phyloP scores from a whole-genome alignment of 2,888 invertebrate species.

The Gryllus longicercus region DNA sequence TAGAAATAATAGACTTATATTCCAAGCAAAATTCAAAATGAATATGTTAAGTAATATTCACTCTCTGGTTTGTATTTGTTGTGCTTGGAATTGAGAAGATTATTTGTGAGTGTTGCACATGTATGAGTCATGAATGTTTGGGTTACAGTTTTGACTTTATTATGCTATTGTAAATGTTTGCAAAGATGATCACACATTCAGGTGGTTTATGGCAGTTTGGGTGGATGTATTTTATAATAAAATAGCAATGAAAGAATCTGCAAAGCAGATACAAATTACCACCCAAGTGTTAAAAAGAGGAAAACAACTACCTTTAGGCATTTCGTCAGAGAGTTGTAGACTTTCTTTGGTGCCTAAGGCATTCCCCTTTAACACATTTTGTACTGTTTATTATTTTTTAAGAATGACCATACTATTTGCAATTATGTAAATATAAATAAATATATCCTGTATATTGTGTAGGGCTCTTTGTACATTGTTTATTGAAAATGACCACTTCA shows the following conservation, averaged over 20 bases:
- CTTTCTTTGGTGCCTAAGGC: neutral
- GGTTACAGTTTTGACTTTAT: no score
- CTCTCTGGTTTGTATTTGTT: no score
- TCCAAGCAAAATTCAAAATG: no score
- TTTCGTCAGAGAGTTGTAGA: neutral
- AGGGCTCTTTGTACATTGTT: neutral
- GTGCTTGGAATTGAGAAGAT: no score
- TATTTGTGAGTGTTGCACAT: neutral
- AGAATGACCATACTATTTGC: neutral
- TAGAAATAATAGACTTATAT: no score
- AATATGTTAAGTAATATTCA: no score
- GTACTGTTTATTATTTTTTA: slow-evolving; percentile 7
- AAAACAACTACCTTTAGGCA: neutral
- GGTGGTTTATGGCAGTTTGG: neutral
- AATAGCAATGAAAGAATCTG: neutral
- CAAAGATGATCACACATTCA: no score
- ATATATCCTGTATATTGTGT: neutral
- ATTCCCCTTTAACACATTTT: neutral
- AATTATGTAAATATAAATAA: neutral
- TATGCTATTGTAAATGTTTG: no score
- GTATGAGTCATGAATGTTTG: slow-evolving; percentile 5
- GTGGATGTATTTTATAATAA: neutral
- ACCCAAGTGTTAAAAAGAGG: neutral
- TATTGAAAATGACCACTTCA: neutral
- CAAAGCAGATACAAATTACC: neutral